Base-by-base conservation (phyloP, 2,888 invertebrate genomes). In the Enoplolaimus lenunculus region DNA sequence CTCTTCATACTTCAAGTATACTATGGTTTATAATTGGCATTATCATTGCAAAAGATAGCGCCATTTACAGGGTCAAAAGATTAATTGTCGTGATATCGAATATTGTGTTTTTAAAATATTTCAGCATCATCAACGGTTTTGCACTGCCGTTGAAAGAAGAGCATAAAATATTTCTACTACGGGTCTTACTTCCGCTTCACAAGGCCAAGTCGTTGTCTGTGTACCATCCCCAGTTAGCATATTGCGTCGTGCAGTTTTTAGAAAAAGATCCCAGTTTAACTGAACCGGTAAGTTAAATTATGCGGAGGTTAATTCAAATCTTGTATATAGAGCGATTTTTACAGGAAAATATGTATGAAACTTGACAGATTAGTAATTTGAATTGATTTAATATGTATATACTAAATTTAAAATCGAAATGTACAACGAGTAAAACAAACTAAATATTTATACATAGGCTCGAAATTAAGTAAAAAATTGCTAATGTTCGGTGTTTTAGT, bases 201-300 rank as follows among this genome's bases (percentile, higher is more conserved):
- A 95, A 95, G 86, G 92, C 90, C 76, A 92, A 92, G 84, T 92
- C 91, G 75, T 86, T 98, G 79, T 91, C 92, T 77, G 89, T 94
- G 77, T 98, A 95, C 84, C 97, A 98, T 83, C 92, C 95, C 75
- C 93, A 94, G 86, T 86, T 97, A 81, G 94, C 95, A 77, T 97
- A 97, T 84, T 97, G 97, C 84, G 93, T 97, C 76, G 95, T 97
- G 76, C 97, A 97, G 85, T 98, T 97, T 86, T 85, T 97, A 74
- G 97, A 97, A 82, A 94, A 95, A 85, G 95, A 95, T 84, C 90
- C 94, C 70, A 89, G 90, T 76, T 85, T 95, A 75, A 93, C 93
- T 73, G 92, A 94, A 82, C 92, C 92, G 70, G 93, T 83, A 75
- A 34, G 30, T 68, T 1, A 29, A 1, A 13, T 29, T 21, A 30